Conservation (phyloP, 2,797 vertebrate species). For the Distichodus sexfasciatus region DNA sequence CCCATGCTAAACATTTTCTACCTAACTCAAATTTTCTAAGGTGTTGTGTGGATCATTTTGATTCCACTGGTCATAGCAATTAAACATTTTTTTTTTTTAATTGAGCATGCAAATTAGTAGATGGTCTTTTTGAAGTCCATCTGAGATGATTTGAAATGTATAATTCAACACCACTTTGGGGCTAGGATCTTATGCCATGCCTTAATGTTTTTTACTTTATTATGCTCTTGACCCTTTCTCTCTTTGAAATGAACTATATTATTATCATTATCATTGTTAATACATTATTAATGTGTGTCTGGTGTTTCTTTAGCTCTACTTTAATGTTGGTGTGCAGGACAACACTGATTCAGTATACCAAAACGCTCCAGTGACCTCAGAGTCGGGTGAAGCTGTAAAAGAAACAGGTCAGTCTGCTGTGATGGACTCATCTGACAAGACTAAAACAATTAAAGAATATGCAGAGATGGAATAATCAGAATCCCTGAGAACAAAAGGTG, state of each 20-base stretch:
- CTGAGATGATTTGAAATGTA: too few species aligned
- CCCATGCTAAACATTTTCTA: too few species aligned
- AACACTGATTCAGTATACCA: constrained; percentile 51
- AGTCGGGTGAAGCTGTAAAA: constrained; percentile 45
- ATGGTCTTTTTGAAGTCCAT: too few species aligned
- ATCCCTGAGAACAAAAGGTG: not conserved
- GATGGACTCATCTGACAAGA: not conserved
- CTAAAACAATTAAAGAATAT: not conserved
- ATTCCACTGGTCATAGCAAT: not conserved
- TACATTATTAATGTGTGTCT: too few species aligned
- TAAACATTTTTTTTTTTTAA: not conserved
- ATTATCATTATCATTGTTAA: not conserved
- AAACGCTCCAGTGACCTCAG: constrained; percentile 47
- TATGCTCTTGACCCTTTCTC: too few species aligned
- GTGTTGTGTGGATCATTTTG: not conserved
- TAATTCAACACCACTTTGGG: too few species aligned
- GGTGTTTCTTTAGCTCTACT: constrained; percentile 65
- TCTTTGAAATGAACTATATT: too few species aligned
- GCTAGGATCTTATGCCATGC: too few species aligned
- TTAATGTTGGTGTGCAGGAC: constrained; percentile 53
- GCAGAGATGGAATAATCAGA: constrained; percentile 30
- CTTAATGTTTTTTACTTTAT: too few species aligned
- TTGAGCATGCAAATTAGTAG: too few species aligned
- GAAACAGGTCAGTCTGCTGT: constrained; percentile 10
- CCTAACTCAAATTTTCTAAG: not conserved